These are phyloP conservation scores for Eubasilissa splendida DNA, from an alignment of 2,888 invertebrate species.

Conservation along the genomic window DNA sequence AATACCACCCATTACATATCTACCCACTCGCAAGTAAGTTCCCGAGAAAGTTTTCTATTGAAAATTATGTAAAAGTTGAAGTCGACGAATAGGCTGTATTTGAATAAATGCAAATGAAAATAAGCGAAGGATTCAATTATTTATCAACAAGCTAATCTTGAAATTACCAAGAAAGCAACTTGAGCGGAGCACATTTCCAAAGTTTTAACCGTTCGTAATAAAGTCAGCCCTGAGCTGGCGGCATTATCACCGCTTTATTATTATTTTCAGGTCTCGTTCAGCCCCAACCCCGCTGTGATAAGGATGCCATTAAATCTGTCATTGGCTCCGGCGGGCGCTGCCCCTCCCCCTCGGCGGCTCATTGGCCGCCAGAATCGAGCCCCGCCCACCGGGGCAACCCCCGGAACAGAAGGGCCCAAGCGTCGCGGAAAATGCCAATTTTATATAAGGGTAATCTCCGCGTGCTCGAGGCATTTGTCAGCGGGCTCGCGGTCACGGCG, in stretches of 20 bases:
- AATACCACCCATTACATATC: too few relatives aligned
- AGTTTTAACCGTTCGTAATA: constrained; percentile 50
- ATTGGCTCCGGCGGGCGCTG: constrained; percentile 66
- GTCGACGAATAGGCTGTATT: neutral
- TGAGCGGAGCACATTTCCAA: constrained; percentile 46
- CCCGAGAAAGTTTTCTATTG: too few relatives aligned
- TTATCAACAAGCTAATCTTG: constrained; percentile 37
- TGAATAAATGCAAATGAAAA: constrained; percentile 1
- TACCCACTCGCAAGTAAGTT: too few relatives aligned
- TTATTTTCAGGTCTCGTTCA: constrained; percentile 56
- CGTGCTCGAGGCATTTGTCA: constrained; percentile 62
- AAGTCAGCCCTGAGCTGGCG: constrained; percentile 45
- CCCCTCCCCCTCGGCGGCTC: constrained; percentile 66
- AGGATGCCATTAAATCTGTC: constrained; percentile 59
- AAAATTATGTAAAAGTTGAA: too few relatives aligned
- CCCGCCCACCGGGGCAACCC: constrained; percentile 67
- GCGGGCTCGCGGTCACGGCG: constrained; percentile 39
- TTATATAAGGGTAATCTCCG: constrained; percentile 72
- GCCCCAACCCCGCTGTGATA: constrained; percentile 60
- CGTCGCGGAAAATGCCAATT: constrained; percentile 70
- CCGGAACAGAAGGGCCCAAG: constrained; percentile 61
- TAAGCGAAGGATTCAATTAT: constrained; percentile 15
- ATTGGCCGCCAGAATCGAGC: constrained; percentile 63
- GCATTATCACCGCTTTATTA: constrained; percentile 53
- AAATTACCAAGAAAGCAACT: constrained; percentile 43